Conservation (phyloP, 2,888 invertebrate genomes). For the Calameuta pallipes region DNA sequence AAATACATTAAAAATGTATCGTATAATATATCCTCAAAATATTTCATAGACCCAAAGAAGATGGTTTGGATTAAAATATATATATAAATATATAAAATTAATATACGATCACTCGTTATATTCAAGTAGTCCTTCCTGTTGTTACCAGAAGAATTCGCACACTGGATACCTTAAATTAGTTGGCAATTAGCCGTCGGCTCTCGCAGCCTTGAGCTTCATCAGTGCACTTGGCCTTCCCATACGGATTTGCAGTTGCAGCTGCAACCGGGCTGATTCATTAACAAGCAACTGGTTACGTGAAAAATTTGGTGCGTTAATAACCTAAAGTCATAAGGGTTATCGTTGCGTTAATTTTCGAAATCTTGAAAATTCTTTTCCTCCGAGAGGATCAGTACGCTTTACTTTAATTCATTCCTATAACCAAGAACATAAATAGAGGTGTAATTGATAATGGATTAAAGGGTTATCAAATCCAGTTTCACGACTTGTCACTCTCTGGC, state of each 20-base stretch:
- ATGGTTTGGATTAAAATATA: background rate
- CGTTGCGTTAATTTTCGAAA: background rate
- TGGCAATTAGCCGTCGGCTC: constrained; percentile 46
- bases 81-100: background rate
- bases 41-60: background rate
- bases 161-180: constrained; percentile 35
- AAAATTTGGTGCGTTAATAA: background rate
- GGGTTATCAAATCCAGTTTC: background rate
- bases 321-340: background rate
- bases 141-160: background rate
- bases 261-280: background rate
- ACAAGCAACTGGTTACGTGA: background rate
- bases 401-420: background rate
- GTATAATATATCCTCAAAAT: background rate
- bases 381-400: background rate
- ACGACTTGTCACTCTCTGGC: background rate
- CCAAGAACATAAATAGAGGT: background rate
- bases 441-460: background rate
- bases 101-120: background rate
- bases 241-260: background rate
- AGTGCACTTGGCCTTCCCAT: constrained; percentile 41
- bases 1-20: background rate
- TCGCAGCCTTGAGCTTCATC: constrained; percentile 30
- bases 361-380: background rate
- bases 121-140: background rate